These are phyloP conservation scores for Ditula angustiorana DNA, from an alignment of 2,888 invertebrate species.

Conservation along the genomic window DNA sequence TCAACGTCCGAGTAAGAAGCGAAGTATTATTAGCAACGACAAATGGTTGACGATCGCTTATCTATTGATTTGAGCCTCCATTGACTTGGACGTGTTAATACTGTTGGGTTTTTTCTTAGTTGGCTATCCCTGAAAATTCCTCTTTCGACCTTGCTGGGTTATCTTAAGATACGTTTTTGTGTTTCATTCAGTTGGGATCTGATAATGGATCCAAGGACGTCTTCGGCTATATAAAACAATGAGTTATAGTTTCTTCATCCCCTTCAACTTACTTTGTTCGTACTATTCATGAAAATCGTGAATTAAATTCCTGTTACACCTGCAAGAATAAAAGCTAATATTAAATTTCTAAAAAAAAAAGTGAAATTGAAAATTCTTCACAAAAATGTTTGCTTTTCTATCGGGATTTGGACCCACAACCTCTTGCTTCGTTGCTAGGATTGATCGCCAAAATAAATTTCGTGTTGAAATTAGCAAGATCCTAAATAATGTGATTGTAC, in stretches of 20 bases:
- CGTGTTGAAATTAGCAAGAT: too few relatives aligned
- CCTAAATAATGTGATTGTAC: too few relatives aligned
- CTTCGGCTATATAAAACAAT: not conserved
- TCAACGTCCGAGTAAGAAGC: constrained; percentile 50
- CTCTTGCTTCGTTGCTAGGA: too few relatives aligned
- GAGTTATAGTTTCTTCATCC: not conserved
- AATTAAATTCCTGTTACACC: too few relatives aligned
- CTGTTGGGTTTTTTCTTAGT: constrained; percentile 20
- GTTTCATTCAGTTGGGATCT: not conserved
- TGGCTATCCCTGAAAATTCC: constrained; percentile 5
- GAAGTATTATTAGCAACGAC: constrained; percentile 61
- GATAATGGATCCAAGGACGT: not conserved
- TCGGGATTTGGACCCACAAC: too few relatives aligned
- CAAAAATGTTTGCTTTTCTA: too few relatives aligned
- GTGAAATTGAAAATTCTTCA: too few relatives aligned
- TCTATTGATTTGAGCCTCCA: constrained; percentile 61
- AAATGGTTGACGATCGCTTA: constrained; percentile 67
- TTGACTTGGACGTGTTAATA: constrained; percentile 40
- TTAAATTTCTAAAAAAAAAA: too few relatives aligned
- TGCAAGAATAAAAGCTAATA: too few relatives aligned
- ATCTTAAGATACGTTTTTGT: not conserved
- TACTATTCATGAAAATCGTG: too few relatives aligned
- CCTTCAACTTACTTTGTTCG: too few relatives aligned
- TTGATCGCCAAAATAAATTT: too few relatives aligned
- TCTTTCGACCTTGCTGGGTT: not conserved